Percentiles rank a stretch among this genome's conserved stretches.
Evolutionary conservation across 2,113 vertebrate species (phyloP).

Genomic region (Albula goreensis): DNA sequence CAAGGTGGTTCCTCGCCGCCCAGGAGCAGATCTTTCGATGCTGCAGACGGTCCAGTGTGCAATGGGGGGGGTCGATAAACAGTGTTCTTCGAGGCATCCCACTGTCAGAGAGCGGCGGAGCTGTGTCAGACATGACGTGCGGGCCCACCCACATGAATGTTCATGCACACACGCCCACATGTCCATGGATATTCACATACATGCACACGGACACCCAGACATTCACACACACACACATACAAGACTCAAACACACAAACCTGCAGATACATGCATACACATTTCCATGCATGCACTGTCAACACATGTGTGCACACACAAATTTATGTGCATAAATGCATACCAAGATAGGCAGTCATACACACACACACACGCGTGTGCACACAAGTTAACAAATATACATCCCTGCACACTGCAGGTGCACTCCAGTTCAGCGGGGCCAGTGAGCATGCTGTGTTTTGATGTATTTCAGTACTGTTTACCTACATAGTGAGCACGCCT

Average conservation of each 20-base stretch:
- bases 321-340: background rate
- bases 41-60: constrained; percentile 35
- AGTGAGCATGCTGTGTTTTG: too few species aligned
- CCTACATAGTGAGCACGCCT: too few species aligned
- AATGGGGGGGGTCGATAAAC: background rate
- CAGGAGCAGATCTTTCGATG: constrained; percentile 23
- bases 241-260: background rate
- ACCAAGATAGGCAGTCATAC: background rate
- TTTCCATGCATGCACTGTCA: background rate
- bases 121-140: constrained; percentile 45
- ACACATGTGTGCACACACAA: background rate
- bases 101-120: constrained; percentile 39
- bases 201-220: background rate
- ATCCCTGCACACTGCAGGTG: background rate
- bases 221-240: background rate
- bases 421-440: too few species aligned
- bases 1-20: constrained; percentile 53
- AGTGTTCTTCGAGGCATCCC: constrained; percentile 27
- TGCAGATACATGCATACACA: background rate
- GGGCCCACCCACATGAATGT: background rate
- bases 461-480: too few species aligned
- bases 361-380: background rate
- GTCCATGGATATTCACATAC: constrained; percentile 13
- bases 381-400: background rate
- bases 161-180: constrained; percentile 14